Evolutionary conservation across 23 tunicate genomes (phyloP).

Genomic region (Ascidia mentula): DNA sequence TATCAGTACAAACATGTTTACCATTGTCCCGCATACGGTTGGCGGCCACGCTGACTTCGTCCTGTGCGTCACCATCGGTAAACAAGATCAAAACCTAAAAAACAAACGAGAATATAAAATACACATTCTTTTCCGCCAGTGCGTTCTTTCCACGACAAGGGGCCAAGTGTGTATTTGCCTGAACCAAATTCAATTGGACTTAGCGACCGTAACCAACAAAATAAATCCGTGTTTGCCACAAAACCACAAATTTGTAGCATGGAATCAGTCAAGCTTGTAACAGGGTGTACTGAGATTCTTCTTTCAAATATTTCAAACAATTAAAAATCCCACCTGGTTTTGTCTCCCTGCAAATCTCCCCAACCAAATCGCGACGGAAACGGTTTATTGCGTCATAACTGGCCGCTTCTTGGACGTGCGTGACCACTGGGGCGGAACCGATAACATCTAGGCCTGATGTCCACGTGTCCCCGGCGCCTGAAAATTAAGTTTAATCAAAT

Average conservation of each 20-base stretch:
- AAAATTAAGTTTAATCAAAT: no score
- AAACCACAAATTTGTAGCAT: no score
- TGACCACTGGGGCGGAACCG: slow-evolving; percentile 56
- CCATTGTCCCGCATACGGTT: slow-evolving; percentile 39
- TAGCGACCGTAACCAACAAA: no score
- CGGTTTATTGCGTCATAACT: slow-evolving; percentile 79
- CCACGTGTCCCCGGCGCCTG: slow-evolving; percentile 48
- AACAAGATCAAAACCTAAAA: slow-evolving; percentile 65
- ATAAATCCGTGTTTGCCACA: no score
- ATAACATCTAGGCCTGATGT: slow-evolving; percentile 37
- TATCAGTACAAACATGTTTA: no score
- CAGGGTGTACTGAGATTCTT: background rate
- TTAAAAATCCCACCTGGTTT: slow-evolving; percentile 72
- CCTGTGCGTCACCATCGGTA: slow-evolving; percentile 76
- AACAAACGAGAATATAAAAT: no score
- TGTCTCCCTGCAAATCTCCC: slow-evolving; percentile 75
- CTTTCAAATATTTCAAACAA: no score
- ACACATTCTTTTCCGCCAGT: no score
- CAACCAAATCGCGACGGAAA: slow-evolving; percentile 52
- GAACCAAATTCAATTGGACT: no score
- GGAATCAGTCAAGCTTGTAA: no score
- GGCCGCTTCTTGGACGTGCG: slow-evolving; percentile 66
- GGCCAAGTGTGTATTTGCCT: no score
- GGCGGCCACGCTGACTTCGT: slow-evolving; percentile 49
- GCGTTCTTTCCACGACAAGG: no score